Evolutionary conservation across 2,113 vertebrate species (phyloP), one percentile per base, ranked within the genome.

Genomic region (Pterocles burchelli): DNA sequence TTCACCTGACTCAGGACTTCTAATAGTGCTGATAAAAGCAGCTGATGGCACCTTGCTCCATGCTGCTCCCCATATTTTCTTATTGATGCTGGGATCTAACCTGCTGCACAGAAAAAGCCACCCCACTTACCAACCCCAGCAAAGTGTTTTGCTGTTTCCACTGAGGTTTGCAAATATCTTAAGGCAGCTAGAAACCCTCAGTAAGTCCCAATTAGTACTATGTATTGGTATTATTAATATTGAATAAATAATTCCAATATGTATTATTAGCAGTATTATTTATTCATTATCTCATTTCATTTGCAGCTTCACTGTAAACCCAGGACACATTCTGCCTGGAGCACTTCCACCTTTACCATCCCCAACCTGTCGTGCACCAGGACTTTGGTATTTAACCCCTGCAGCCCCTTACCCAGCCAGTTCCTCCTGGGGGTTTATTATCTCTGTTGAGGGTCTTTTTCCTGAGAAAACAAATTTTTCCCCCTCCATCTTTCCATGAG

Each of bases 11-110:
- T 45, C 28, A 24, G 17, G 17, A 8, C 46, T 38, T 38, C 45
- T 11, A 46, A 26, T 5, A 5, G 4, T 1, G 5, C 19, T 34
- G 29, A 67, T 16, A 48, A 79, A 74, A 43, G n/a, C 20, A 22
- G 29, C 7, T 5, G 2, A 14, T 34, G n/a, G 45, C 9, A 29
- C 28, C 18, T 52, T 8, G 4, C 46, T 36, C 45, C 28, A 4
- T 1, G 0, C 29, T 21, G n/a, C 11, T 20, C 38, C 38, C n/a
- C 16, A 38, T n/a, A 17, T 33, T 61, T 20, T n/a, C 17, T 11
- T 15, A 11, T 38, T 34, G 38, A 43, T 5, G 8, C 11, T 59
- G 8, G 10, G 18, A 67, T 46, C 52, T 59, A 52, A 52, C 38
- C 14, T 46, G 10, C 22, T 9, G 16, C 36, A 17, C 3, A 16